Conservation (phyloP, 2,113 vertebrate genomes). For the Ursus arctos region DNA sequence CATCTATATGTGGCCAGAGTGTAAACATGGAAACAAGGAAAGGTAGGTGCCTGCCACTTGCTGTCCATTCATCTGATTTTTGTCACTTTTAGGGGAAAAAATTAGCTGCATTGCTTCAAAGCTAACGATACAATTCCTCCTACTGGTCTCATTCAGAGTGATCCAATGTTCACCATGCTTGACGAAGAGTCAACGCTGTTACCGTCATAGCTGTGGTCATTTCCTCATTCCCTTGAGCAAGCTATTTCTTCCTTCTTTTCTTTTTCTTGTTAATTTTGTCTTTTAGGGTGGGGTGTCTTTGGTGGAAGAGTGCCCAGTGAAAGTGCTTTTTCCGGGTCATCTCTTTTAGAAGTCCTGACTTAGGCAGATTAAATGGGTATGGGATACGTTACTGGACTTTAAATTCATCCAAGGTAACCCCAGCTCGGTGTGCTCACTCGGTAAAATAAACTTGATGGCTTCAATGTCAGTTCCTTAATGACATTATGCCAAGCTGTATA, state of each 20-base stretch:
- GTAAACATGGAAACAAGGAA: background rate
- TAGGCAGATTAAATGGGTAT: background rate
- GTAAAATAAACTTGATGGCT: background rate
- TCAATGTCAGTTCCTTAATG: background rate
- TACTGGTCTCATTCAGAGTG: background rate
- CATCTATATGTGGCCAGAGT: background rate
- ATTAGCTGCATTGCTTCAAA: background rate
- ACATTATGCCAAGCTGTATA: background rate
- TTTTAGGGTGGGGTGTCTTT: background rate
- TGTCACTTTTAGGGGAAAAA: background rate
- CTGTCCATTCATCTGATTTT: background rate
- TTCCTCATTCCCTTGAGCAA: background rate
- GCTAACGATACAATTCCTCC: background rate
- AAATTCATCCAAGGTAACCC: background rate
- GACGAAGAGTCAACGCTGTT: fast-evolving
- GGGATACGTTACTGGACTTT: background rate
- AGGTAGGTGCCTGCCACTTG: background rate
- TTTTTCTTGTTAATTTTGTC: background rate
- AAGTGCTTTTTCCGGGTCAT: background rate
- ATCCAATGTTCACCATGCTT: background rate
- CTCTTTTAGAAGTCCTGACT: background rate
- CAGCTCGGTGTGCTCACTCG: background rate
- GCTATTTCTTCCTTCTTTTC: background rate
- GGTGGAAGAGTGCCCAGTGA: background rate
- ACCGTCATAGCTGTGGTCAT: background rate